Conservation (phyloP, 2,888 invertebrate genomes). For the Subacronicta megacephala region DNA sequence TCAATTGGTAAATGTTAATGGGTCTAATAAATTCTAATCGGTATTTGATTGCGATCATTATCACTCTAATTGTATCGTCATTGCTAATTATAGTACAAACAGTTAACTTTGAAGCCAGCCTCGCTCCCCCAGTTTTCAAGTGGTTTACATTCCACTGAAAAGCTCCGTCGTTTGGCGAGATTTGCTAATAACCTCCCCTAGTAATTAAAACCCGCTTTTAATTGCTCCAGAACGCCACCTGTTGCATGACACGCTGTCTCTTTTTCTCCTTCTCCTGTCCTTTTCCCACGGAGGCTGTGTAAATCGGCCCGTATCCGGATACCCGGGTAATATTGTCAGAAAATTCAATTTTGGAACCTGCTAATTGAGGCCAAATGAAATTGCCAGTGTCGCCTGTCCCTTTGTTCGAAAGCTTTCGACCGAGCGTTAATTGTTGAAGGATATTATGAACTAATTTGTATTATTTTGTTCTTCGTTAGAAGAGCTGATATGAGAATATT, state of each 20-base stretch:
- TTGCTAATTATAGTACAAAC: conserved; percentile 59
- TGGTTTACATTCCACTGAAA: conserved; percentile 82
- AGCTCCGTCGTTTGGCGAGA: conserved; percentile 79
- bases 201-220: conserved; percentile 89
- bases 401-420: conserved; percentile 79
- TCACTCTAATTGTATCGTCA: conserved; percentile 47
- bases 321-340: conserved; percentile 81
- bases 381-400: conserved; percentile 78
- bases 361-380: conserved; percentile 87
- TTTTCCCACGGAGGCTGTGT: conserved; percentile 74
- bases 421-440: conserved; percentile 78
- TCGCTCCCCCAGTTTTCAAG: conserved; percentile 73
- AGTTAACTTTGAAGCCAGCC: conserved; percentile 45
- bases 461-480: conserved; percentile 61
- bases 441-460: conserved; percentile 79
- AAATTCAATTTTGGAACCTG: conserved; percentile 84
- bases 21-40: conserved; percentile 58
- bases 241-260: conserved; percentile 74
- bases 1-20: conserved; percentile 45
- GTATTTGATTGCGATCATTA: conserved; percentile 45
- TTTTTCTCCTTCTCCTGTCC: conserved; percentile 61
- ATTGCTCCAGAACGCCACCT: conserved; percentile 87
- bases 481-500: neutral
- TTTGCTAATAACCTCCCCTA: conserved; percentile 88
- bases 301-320: conserved; percentile 87